Percentiles rank a stretch among this genome's conserved stretches.
Evolutionary conservation across 2,888 invertebrate species (phyloP).

Genomic region (Periphyllus acericola): DNA sequence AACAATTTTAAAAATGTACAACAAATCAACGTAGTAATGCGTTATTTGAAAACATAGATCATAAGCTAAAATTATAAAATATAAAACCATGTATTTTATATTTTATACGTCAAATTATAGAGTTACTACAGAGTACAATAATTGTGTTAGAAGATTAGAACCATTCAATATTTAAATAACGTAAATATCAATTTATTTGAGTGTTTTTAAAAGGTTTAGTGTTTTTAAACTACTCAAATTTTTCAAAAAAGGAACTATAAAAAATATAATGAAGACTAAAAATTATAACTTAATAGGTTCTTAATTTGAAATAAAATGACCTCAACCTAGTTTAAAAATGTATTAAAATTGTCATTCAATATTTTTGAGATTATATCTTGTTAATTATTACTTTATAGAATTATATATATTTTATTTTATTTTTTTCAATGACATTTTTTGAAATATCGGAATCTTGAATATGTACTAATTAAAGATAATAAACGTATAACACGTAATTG

Average conservation of each 20-base stretch:
- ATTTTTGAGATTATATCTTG: background rate
- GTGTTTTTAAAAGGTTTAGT: background rate
- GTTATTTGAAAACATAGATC: too few species aligned
- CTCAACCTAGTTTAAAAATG: conserved; percentile 11
- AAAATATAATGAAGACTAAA: background rate
- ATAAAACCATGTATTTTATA: too few species aligned
- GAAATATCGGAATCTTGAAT: background rate
- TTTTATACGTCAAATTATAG: too few species aligned
- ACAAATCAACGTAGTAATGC: too few species aligned
- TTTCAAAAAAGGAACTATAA: background rate
- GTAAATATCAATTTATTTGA: background rate
- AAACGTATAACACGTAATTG: background rate
- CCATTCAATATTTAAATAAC: background rate
- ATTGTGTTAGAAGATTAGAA: background rate
- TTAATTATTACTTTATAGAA: background rate
- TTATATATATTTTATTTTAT: background rate
- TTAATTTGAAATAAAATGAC: conserved; percentile 11
- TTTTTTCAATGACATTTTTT: background rate
- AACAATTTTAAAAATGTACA: too few species aligned
- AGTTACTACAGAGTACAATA: too few species aligned
- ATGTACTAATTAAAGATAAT: background rate
- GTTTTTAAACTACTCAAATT: background rate
- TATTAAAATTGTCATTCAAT: background rate
- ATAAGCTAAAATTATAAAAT: too few species aligned
- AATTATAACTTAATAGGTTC: background rate